Evolutionary conservation across 2,797 vertebrate species (phyloP).

Genomic region (Tenualosa thibaudeaui): DNA sequence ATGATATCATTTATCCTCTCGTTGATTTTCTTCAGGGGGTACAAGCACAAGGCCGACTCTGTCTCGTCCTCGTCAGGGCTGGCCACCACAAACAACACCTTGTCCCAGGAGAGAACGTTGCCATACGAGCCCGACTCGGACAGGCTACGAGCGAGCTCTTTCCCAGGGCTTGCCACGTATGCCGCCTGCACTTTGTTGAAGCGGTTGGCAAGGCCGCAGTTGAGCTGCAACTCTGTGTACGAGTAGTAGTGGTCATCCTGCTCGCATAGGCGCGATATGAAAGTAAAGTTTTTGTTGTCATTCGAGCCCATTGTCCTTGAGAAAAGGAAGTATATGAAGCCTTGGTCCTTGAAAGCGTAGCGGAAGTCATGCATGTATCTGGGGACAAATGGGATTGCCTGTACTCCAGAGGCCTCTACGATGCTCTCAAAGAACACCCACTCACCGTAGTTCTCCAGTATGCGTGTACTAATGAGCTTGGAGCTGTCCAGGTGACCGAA

Average conservation of each 20-base stretch:
- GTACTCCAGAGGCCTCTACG: slow-evolving; percentile 87
- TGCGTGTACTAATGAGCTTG: slow-evolving; percentile 94
- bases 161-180: slow-evolving; percentile 71
- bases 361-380: slow-evolving; percentile 88
- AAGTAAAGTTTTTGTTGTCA: slow-evolving; percentile 82
- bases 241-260: slow-evolving; percentile 87
- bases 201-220: slow-evolving; percentile 69
- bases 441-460: slow-evolving; percentile 79
- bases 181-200: slow-evolving; percentile 77
- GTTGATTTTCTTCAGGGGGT: slow-evolving; percentile 82
- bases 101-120: slow-evolving; percentile 59
- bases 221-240: slow-evolving; percentile 90
- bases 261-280: slow-evolving; percentile 88
- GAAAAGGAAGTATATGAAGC: slow-evolving; percentile 90
- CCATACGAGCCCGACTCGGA: slow-evolving; percentile 56
- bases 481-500: slow-evolving; percentile 87
- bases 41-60: slow-evolving; percentile 88
- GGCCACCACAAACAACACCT: slow-evolving; percentile 76
- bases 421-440: slow-evolving; percentile 92
- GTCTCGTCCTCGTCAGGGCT: slow-evolving; percentile 60
- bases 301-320: slow-evolving; percentile 83
- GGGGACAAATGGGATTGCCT: slow-evolving; percentile 81
- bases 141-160: slow-evolving; percentile 68
- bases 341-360: slow-evolving; percentile 82
- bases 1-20: slow-evolving; percentile 80